Evolutionary conservation across 2,888 invertebrate species (phyloP), one percentile per base, ranked within the genome.

Genomic region (Phyto melanocephala): DNA sequence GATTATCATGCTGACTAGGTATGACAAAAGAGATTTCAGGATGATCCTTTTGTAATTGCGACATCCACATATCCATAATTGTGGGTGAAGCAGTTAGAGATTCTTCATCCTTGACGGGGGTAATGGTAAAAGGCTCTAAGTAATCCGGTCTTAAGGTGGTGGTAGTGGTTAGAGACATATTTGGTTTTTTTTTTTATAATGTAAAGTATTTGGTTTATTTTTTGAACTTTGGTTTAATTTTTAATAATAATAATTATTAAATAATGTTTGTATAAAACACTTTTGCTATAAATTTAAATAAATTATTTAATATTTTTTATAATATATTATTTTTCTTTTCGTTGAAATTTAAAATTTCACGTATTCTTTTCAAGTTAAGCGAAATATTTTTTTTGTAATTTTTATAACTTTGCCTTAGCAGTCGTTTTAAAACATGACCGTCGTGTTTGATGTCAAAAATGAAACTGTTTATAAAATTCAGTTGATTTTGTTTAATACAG

Each of bases 1-100:
- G 90, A 86, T 91, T 86, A 82, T 91, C 91, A 71, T 88, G 88
- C 54, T 89, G 90, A 50, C 90, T 88, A 80, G 91, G 91, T 82
- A 91, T 88, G 85, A 90, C 91, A 75, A 91, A 91, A 50, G 90
- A 91, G 81, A 91, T 91, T 86, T 90, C 90, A 74, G 90, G 90
- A 84, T 90, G 87, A 81, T 83, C 72, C 52, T 85, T 88, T 86
- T 88, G 87, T 50, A 89, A 86, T 28, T 87, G 86, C 40, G 86
- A 86, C 82, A 87, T 87, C 63, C 87, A 87, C 77, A 77, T 76
- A 76, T 79, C 76, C 80, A 75, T 77, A 58, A 77, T 75, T 80
- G 86, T 71, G 54, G 88, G 87, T 70, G 85, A 87, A 62, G 86
- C 86, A 58, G 87, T 87, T 15, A 84, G 10, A 15, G 42, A 3